These are phyloP conservation scores for Nothobranchius furzeri DNA, from an alignment of 2,113 vertebrate genomes.

Conservation along the genomic window DNA sequence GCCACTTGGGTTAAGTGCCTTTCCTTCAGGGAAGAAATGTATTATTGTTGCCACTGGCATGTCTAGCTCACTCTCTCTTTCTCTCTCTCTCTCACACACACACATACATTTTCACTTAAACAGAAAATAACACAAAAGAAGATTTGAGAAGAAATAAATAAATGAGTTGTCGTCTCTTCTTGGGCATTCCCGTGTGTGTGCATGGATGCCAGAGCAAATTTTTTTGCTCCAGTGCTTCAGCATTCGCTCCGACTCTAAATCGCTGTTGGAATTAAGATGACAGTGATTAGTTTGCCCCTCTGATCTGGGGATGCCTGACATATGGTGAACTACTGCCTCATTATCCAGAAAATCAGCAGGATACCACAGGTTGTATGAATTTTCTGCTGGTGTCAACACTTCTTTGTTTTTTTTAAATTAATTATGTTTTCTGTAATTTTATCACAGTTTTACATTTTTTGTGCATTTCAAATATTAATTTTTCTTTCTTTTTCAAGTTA, in stretches of 20 bases:
- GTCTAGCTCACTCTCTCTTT: background rate
- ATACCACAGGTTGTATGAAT: slow-evolving; percentile 1
- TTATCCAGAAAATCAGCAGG: slow-evolving; percentile 26
- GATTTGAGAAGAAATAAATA: background rate
- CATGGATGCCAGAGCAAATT: slow-evolving; percentile 9
- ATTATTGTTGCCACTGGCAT: slow-evolving; percentile 25
- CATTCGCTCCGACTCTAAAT: slow-evolving; percentile 27
- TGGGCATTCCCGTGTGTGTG: slow-evolving; percentile 1
- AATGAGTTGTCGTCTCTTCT: background rate
- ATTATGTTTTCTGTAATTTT: background rate
- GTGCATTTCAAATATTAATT: background rate
- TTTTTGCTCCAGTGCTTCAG: background rate
- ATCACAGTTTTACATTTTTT: background rate
- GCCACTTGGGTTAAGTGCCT: slow-evolving; percentile 68
- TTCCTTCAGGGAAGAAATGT: slow-evolving; percentile 42
- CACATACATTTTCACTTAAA: background rate
- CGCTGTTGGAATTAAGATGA: slow-evolving; percentile 41
- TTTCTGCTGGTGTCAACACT: slow-evolving; percentile 10
- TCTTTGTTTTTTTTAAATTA: background rate
- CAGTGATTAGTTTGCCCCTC: slow-evolving; percentile 38
- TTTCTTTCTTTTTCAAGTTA: too few species aligned
- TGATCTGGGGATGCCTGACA: slow-evolving; percentile 46
- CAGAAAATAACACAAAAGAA: background rate
- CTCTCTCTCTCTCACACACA: background rate
- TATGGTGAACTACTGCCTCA: slow-evolving; percentile 40